Evolutionary conservation across 2,797 vertebrate species (phyloP).

Genomic region (Xyrichtys novacula): DNA sequence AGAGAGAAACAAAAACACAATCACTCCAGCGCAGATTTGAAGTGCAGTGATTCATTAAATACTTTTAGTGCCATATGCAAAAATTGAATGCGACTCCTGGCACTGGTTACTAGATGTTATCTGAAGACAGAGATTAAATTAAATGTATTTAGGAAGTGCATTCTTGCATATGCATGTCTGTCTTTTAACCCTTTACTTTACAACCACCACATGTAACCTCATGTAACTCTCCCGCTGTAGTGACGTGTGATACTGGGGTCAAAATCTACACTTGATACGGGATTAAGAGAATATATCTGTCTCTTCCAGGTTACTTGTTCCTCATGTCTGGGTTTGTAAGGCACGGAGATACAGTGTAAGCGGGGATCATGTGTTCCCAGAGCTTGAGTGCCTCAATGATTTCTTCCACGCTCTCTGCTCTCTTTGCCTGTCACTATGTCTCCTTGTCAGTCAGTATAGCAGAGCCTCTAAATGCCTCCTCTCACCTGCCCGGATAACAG

Average conservation of each 20-base stretch:
- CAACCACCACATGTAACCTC: neutral
- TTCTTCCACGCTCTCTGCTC: conserved; percentile 51
- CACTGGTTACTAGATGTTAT: too few species aligned
- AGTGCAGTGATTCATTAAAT: neutral
- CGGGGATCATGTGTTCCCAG: conserved; percentile 40
- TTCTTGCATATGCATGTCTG: neutral
- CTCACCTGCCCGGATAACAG: conserved; percentile 35
- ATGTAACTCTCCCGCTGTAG: conserved; percentile 8
- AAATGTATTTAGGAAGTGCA: neutral
- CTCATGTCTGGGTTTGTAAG: conserved; percentile 23
- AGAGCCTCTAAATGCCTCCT: conserved; percentile 13
- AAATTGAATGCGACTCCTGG: too few species aligned
- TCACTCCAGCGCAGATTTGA: neutral
- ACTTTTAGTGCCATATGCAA: too few species aligned
- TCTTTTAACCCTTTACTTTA: neutral
- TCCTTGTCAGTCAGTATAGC: conserved; percentile 45
- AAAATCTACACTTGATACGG: conserved; percentile 37
- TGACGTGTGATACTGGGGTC: conserved; percentile 4
- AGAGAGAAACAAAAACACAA: neutral
- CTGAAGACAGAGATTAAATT: too few species aligned
- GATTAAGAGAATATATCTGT: conserved; percentile 39
- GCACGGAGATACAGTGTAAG: conserved; percentile 27
- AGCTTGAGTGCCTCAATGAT: conserved; percentile 34
- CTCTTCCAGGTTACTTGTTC: conserved; percentile 38
- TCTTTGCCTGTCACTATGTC: conserved; percentile 47